phyloP scores from a whole-genome alignment of 2,888 invertebrate genomes.

The Entomobrya proxima region DNA sequence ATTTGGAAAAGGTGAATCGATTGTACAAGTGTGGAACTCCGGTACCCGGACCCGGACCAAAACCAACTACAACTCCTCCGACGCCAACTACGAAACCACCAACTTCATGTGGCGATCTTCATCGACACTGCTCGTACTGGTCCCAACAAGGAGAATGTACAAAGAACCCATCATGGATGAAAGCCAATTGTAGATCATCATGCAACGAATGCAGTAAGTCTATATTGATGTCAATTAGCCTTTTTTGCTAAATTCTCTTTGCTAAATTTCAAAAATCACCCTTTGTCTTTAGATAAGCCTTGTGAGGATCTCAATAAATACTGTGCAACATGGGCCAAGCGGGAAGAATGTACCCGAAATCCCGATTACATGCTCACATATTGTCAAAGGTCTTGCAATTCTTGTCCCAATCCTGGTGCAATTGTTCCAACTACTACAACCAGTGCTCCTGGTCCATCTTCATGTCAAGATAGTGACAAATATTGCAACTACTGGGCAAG shows the following conservation, averaged over 20 bases:
- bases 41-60: too few species aligned
- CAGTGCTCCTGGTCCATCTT: background rate
- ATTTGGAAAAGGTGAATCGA: constrained; percentile 76
- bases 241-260: background rate
- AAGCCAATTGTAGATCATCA: constrained; percentile 76
- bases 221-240: background rate
- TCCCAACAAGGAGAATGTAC: constrained; percentile 75
- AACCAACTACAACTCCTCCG: constrained; percentile 28
- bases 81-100: constrained; percentile 18
- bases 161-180: constrained; percentile 76
- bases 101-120: constrained; percentile 73
- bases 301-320: constrained; percentile 75
- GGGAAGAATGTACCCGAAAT: constrained; percentile 76
- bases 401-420: constrained; percentile 27
- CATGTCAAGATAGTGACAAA: constrained; percentile 70
- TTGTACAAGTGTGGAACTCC: constrained; percentile 76
- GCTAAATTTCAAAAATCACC: background rate
- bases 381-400: constrained; percentile 66
- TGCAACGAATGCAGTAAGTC: constrained; percentile 76
- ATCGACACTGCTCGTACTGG: constrained; percentile 76
- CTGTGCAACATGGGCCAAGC: constrained; percentile 75
- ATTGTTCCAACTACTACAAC: background rate
- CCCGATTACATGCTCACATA: constrained; percentile 75
- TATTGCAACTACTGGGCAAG: constrained; percentile 66
- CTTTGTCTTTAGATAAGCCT: constrained; percentile 58